A percentile compares a stretch with the other conserved stretches of the same genome.
phyloP scores from a whole-genome alignment of 2,113 vertebrate genomes.

The Willisornis vidua region DNA sequence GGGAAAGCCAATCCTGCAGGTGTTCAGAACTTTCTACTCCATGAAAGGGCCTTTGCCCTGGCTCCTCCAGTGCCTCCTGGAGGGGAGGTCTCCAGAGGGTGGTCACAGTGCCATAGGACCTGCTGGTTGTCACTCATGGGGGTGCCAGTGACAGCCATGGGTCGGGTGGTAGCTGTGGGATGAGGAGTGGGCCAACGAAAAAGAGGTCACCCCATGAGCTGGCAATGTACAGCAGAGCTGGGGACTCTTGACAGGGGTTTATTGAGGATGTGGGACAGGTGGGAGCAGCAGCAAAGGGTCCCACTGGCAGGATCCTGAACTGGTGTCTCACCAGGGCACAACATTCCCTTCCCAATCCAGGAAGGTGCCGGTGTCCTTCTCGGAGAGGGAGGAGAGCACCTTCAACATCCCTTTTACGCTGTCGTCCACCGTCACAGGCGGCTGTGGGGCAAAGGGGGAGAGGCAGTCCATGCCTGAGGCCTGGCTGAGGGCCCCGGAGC shows the following conservation, averaged over 20 bases:
- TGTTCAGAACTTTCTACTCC: background rate
- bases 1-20: background rate
- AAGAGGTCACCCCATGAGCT: background rate
- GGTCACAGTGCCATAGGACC: background rate
- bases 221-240: background rate
- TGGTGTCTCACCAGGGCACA: constrained; percentile 12
- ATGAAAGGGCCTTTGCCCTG: background rate
- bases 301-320: background rate
- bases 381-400: constrained; percentile 22
- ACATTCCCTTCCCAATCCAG: constrained; percentile 55
- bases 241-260: background rate
- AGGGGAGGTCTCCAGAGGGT: background rate
- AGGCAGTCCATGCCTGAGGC: background rate
- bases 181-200: background rate
- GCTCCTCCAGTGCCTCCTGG: background rate
- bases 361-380: constrained; percentile 50
- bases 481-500: background rate
- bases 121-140: background rate
- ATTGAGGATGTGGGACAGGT: background rate
- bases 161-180: background rate
- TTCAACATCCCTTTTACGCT: constrained; percentile 45
- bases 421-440: background rate
- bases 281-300: background rate
- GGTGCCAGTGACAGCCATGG: background rate
- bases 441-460: background rate